phyloP scores from a whole-genome alignment of 1,140 invertebrate genomes.

The Stegodyphus mimosarum region DNA sequence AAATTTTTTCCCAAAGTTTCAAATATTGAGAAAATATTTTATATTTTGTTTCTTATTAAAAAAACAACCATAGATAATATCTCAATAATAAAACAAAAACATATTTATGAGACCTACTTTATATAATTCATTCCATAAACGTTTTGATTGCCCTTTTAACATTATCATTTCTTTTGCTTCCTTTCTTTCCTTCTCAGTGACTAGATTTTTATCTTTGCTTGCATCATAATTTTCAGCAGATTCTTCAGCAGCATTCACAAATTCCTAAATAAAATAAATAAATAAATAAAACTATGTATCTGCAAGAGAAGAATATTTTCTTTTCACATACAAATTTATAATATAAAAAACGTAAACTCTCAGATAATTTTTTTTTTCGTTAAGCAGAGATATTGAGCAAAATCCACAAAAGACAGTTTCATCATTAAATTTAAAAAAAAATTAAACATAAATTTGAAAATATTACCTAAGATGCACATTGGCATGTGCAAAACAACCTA shows the following conservation, averaged over 20 bases:
- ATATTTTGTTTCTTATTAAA: no score
- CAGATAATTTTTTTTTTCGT: no score
- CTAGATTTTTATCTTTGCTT: conserved; percentile 83
- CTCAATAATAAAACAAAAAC: neutral
- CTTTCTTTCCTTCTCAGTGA: conserved; percentile 68
- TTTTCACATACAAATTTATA: no score
- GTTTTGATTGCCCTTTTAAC: conserved; percentile 92
- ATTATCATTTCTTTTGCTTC: conserved; percentile 75
- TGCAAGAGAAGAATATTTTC: no score
- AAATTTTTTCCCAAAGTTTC: neutral
- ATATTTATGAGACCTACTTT: conserved; percentile 74
- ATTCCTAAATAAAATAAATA: conserved; percentile 68
- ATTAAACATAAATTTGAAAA: no score
- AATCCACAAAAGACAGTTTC: no score
- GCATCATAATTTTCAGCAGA: conserved; percentile 81
- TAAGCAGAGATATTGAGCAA: no score
- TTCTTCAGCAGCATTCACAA: conserved; percentile 78
- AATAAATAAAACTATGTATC: neutral
- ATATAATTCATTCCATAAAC: conserved; percentile 99
- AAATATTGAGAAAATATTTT: neutral
- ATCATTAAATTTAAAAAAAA: no score
- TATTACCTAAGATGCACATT: no score
- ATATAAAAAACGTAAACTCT: no score
- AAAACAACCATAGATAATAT: no score
- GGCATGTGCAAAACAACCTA: no score